These are phyloP conservation scores for Circaetus cinerascens DNA, from an alignment of 2,113 vertebrate genomes.

Conservation along the genomic window DNA sequence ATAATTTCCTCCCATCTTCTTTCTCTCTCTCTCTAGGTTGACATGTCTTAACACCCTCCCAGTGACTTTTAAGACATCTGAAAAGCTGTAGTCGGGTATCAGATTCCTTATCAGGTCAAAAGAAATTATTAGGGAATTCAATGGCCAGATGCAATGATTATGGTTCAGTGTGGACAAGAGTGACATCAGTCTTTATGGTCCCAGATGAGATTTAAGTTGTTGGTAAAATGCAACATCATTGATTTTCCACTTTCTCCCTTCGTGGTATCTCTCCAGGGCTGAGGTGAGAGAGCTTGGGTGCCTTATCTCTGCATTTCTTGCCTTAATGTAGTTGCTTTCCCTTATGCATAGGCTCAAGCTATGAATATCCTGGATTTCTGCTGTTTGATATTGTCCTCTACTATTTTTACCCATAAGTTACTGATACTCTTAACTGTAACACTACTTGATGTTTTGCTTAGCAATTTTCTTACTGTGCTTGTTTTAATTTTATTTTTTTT, in stretches of 20 bases:
- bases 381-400: background rate
- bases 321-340: background rate
- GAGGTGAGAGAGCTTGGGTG: background rate
- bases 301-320: constrained; percentile 9
- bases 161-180: background rate
- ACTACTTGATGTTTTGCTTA: background rate
- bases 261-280: background rate
- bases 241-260: background rate
- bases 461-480: background rate
- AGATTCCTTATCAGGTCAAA: constrained; percentile 16
- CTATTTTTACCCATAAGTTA: background rate
- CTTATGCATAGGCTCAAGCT: background rate
- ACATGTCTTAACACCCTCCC: constrained; percentile 1
- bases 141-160: background rate
- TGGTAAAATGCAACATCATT: background rate
- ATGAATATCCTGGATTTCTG: background rate
- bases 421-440: background rate
- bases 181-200: background rate
- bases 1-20: constrained; percentile 3
- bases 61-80: background rate
- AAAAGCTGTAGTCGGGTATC: background rate
- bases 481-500: background rate
- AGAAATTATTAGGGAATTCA: background rate
- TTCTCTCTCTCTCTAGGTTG: background rate
- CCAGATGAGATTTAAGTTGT: background rate